Evolutionary conservation across 30 jellyfish, hydroid and myxozoan species (phyloP).

Genomic region (Turritopsis dohrnii): DNA sequence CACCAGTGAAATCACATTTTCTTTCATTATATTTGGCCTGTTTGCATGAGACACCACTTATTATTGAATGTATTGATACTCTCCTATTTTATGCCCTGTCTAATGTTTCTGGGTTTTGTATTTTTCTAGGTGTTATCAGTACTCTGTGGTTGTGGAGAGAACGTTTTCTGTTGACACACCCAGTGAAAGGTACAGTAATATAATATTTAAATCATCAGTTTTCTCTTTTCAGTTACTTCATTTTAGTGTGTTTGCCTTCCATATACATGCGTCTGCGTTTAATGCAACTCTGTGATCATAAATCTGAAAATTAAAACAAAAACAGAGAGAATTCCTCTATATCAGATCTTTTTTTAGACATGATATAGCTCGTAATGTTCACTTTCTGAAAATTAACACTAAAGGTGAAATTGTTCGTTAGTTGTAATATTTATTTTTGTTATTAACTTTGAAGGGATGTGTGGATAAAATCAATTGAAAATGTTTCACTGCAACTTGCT

Average conservation of each 20-base stretch:
- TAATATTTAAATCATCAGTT: background rate
- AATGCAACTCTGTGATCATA: background rate
- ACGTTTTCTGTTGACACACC: slow-evolving; percentile 75
- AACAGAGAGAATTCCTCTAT: background rate
- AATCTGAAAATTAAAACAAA: background rate
- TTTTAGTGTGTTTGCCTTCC: too few relatives aligned
- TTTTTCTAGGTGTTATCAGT: slow-evolving; percentile 75
- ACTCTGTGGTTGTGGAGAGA: slow-evolving; percentile 80
- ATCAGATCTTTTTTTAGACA: too few relatives aligned
- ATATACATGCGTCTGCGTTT: too few relatives aligned
- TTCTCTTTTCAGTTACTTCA: too few relatives aligned
- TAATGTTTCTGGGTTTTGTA: background rate
- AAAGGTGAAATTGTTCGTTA: background rate
- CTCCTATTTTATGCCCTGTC: background rate
- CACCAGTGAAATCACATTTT: too few relatives aligned
- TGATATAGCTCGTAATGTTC: too few relatives aligned
- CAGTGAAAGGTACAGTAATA: slow-evolving; percentile 52
- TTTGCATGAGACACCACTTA: background rate
- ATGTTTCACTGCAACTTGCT: slow-evolving; percentile 47
- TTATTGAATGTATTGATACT: background rate
- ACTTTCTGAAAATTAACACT: background rate
- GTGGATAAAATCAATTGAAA: slow-evolving; percentile 80
- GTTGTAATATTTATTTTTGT: background rate
- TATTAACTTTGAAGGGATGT: slow-evolving; percentile 36
- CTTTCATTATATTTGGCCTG: background rate